phyloP scores from a whole-genome alignment of 2,113 vertebrate genomes.

The Stigmatopora nigra region DNA sequence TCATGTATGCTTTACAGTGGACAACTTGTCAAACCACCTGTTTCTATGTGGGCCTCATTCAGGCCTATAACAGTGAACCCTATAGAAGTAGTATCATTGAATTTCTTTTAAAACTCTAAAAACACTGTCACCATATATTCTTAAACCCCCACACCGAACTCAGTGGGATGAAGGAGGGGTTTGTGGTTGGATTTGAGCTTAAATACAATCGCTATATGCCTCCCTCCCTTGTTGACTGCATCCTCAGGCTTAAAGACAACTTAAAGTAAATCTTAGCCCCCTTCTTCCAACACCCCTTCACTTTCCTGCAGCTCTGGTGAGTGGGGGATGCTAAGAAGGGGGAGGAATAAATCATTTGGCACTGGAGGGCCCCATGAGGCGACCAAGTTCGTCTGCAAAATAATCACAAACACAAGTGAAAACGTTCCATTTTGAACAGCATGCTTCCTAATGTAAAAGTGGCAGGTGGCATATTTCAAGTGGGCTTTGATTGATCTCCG shows the following conservation, averaged over 20 bases:
- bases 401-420: slow-evolving; percentile 74
- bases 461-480: slow-evolving; percentile 73
- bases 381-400: slow-evolving; percentile 69
- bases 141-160: slow-evolving; percentile 13
- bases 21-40: slow-evolving; percentile 20
- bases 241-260: slow-evolving; percentile 56
- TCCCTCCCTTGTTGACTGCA: slow-evolving; percentile 54
- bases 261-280: slow-evolving; percentile 54
- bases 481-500: slow-evolving; percentile 75
- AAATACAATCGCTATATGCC: slow-evolving; percentile 57
- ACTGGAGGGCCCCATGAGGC: slow-evolving; percentile 63
- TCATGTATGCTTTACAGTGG: slow-evolving; percentile 26
- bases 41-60: slow-evolving; percentile 3
- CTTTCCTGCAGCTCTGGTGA: slow-evolving; percentile 53
- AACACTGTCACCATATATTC: slow-evolving; percentile 27
- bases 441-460: slow-evolving; percentile 75
- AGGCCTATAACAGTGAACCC: background rate
- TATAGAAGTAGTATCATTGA: slow-evolving; percentile 8
- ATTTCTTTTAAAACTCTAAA: slow-evolving; percentile 30
- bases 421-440: slow-evolving; percentile 73
- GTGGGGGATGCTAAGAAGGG: slow-evolving; percentile 34
- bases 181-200: slow-evolving; percentile 43
- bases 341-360: slow-evolving; percentile 67
- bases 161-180: slow-evolving; percentile 17
- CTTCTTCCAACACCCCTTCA: slow-evolving; percentile 39